Evolutionary conservation across 1,140 invertebrate species (phyloP).

Genomic region (Danaus plexippus): DNA sequence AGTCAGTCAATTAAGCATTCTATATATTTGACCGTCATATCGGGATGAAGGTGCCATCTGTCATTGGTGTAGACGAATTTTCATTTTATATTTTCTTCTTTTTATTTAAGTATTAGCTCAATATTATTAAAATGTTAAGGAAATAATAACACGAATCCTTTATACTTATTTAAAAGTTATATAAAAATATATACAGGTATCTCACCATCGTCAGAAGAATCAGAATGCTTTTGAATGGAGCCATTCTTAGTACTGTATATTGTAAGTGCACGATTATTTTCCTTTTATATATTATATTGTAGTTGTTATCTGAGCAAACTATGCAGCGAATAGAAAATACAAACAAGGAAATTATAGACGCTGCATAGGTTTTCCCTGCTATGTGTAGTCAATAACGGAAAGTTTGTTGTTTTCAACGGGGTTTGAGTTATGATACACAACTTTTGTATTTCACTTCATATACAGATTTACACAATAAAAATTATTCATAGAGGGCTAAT

Average conservation of each 20-base stretch:
- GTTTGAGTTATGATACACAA: background rate
- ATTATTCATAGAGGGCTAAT: too few species aligned
- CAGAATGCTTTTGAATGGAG: conserved; percentile 12
- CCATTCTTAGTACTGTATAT: conserved; percentile 16
- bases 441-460: too few species aligned
- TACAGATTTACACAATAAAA: too few species aligned
- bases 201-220: conserved; percentile 15
- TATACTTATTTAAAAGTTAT: too few species aligned
- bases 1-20: too few species aligned
- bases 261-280: conserved; percentile 5
- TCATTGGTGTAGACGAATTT: too few species aligned
- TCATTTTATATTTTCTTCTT: too few species aligned
- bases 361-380: conserved; percentile 22
- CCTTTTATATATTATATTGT: conserved; percentile 21
- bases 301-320: conserved; percentile 21
- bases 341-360: conserved; percentile 23
- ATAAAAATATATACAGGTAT: background rate
- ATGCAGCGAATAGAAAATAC: conserved; percentile 15
- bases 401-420: conserved; percentile 21
- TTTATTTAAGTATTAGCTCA: too few species aligned
- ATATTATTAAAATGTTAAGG: too few species aligned
- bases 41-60: too few species aligned
- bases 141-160: too few species aligned
- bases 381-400: conserved; percentile 21
- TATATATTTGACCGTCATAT: too few species aligned